Evolutionary conservation across 2,797 vertebrate species (phyloP), one percentile per base, ranked within the genome.

Genomic region (Poeciliopsis infans): DNA sequence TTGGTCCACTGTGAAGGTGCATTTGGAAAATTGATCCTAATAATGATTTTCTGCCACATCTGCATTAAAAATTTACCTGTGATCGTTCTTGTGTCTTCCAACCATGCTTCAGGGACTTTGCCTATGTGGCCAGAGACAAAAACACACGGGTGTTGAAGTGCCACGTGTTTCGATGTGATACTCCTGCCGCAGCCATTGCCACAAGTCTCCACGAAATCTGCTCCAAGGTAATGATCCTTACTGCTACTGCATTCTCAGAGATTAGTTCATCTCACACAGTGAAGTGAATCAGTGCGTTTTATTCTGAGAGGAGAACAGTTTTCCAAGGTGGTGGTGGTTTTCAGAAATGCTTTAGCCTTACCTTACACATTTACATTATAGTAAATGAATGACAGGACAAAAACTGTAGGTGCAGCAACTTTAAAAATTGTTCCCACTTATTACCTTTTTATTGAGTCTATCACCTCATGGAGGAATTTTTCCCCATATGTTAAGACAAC

Each of bases 81-180:
- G 31, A 41, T 77, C 8, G 51, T 20, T 53, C 31, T 4, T 72
- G 28, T 74, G 28, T 78, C 79, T 79, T 82, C 69, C 74, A 25
- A 84, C n/a, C 45, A 0, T 39, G 18, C 81, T 87, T 51, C 93
- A 99, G 98, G 94, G 98, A 99, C 93, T 99, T 99, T 90, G 98
- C 98, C 82, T 99, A 99, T 0, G 98, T 99, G 95, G 98, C 98
- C 79, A 97, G 97, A 95, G 98, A 99, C 95, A 98, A 97, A 93
- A 98, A 99, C 89, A 99, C 98, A 0, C 95, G 97, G 74, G 98
- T 98, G 93, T 92, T 99, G 94, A 99, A 99, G 97, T 99, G 98
- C 94, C 98, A 99, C 93, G 98, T 99, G 87, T 99, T 99, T 94
- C 96, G 98, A 91, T 99, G 98, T 99, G 98, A 99, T 94, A 98